phyloP scores from a whole-genome alignment of 1,140 invertebrate genomes.

The Heliconius melpomene region DNA sequence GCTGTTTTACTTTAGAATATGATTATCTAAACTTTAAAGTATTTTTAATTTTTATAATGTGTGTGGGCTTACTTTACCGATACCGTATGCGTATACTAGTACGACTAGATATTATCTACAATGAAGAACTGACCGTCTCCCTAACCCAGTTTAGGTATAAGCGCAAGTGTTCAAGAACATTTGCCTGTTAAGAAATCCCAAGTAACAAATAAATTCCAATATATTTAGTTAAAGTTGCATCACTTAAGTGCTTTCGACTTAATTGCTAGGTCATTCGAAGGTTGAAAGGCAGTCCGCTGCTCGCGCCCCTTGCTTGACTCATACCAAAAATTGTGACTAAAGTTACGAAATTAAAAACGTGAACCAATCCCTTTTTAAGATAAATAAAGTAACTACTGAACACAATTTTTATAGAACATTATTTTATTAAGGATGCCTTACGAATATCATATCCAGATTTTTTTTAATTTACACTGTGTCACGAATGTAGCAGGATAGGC shows the following conservation, averaged over 20 bases:
- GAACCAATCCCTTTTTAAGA: neutral
- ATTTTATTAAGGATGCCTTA: no score
- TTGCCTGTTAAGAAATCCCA: neutral
- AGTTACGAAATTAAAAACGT: neutral
- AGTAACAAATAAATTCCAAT: neutral
- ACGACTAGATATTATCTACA: conserved; percentile 6
- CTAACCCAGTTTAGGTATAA: neutral
- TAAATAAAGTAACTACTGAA: neutral
- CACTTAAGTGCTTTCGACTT: conserved; percentile 1
- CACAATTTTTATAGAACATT: neutral
- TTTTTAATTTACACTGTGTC: no score
- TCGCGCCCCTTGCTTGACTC: neutral
- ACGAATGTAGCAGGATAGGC: no score
- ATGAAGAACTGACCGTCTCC: neutral
- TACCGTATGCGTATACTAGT: neutral
- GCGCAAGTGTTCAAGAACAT: no score
- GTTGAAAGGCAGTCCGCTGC: neutral
- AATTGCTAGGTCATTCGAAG: neutral
- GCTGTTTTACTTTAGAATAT: no score
- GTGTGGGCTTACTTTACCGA: no score
- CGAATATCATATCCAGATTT: no score
- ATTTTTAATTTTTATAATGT: no score
- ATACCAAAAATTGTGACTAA: neutral
- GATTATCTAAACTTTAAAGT: no score
- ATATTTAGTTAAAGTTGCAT: neutral